Percentiles rank a stretch among this genome's conserved stretches.
phyloP scores from a whole-genome alignment of 2,888 invertebrate genomes.

The Gisinianus flammeolus region DNA sequence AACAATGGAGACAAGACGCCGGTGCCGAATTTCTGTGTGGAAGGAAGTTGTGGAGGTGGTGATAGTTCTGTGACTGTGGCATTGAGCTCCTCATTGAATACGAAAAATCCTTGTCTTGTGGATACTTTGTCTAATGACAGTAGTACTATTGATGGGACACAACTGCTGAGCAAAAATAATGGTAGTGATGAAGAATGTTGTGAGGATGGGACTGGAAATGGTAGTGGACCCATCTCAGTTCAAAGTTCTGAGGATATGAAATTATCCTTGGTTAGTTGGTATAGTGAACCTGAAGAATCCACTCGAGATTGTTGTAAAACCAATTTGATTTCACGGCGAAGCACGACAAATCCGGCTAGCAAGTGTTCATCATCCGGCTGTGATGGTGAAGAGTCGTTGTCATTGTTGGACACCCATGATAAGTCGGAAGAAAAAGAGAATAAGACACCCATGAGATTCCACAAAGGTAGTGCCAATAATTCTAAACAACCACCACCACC shows the following conservation, averaged over 20 bases:
- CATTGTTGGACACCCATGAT: slow-evolving; percentile 43
- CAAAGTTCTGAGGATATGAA: slow-evolving; percentile 56
- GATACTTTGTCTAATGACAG: slow-evolving; percentile 7
- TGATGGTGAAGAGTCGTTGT: slow-evolving; percentile 25
- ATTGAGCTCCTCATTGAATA: neutral
- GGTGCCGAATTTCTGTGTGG: slow-evolving; percentile 57
- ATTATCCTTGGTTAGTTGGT: slow-evolving; percentile 58
- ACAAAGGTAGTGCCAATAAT: neutral
- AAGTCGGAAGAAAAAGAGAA: slow-evolving; percentile 57
- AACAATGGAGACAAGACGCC: slow-evolving; percentile 29
- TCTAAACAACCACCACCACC: neutral
- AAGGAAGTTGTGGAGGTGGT: slow-evolving; percentile 53
- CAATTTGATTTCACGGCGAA: neutral
- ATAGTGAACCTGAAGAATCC: slow-evolving; percentile 55
- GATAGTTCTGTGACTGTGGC: slow-evolving; percentile 57
- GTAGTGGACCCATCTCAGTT: slow-evolving; percentile 41
- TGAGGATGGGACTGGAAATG: slow-evolving; percentile 27
- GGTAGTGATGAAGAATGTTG: neutral
- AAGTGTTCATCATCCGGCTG: slow-evolving; percentile 14
- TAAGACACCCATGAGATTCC: slow-evolving; percentile 49
- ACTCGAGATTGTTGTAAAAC: slow-evolving; percentile 40
- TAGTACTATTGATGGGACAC: neutral
- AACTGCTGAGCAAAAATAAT: too few species aligned
- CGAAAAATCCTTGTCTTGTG: neutral
- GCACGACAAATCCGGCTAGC: neutral